phyloP scores from a whole-genome alignment of 1,140 invertebrate genomes.

The Rhagoletis zephyria region DNA sequence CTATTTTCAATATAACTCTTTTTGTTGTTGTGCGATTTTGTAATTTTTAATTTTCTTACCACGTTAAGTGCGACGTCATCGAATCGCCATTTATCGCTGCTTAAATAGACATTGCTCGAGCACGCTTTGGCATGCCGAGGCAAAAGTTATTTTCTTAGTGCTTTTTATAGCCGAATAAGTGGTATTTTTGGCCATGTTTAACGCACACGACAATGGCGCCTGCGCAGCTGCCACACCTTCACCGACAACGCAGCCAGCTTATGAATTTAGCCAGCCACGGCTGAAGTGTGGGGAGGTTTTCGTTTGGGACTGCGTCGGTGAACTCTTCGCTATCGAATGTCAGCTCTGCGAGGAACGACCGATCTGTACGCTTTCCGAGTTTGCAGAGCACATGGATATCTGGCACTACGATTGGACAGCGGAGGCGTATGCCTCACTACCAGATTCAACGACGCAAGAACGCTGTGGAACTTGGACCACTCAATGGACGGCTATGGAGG shows the following conservation, averaged over 20 bases:
- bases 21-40: too few relatives aligned
- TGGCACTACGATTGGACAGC: constrained; percentile 66
- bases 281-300: constrained; percentile 66
- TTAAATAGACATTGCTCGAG: background rate
- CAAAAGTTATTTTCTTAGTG: background rate
- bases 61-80: constrained; percentile 2
- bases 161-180: background rate
- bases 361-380: constrained; percentile 65
- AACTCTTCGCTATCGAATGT: constrained; percentile 68
- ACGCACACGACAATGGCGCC: background rate
- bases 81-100: background rate
- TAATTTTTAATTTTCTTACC: too few relatives aligned
- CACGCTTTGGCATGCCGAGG: background rate
- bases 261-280: constrained; percentile 49
- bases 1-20: too few relatives aligned
- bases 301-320: constrained; percentile 67
- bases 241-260: background rate
- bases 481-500: constrained; percentile 13
- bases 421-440: constrained; percentile 19
- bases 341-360: constrained; percentile 66
- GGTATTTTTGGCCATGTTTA: background rate
- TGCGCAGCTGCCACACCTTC: background rate
- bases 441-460: background rate
- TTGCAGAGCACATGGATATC: constrained; percentile 67
- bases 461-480: background rate